A percentile compares a stretch with the other conserved stretches of the same genome.
Conservation (phyloP, 2,113 vertebrate genomes). For the Oreochromis spilurus region DNA sequence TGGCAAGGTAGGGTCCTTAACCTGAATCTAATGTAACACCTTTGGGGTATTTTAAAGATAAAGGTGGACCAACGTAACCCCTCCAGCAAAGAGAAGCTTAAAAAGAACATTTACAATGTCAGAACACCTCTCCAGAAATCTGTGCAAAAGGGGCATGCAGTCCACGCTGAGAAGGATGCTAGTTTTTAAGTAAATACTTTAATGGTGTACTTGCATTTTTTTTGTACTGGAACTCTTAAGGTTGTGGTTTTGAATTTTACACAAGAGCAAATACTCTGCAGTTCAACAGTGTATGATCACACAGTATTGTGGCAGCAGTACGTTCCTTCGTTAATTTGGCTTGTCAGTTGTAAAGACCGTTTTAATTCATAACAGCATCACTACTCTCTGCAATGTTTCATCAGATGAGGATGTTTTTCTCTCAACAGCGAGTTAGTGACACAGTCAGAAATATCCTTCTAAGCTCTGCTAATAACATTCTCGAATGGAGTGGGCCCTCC, state of each 20-base stretch:
- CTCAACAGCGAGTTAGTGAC: slow-evolving; percentile 34
- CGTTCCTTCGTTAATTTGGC: not conserved
- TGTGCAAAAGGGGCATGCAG: not conserved
- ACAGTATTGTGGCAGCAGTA: not conserved
- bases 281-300: not conserved
- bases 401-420: slow-evolving; percentile 27
- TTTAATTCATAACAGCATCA: not conserved
- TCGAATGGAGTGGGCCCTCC: slow-evolving; percentile 24
- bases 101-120: not conserved
- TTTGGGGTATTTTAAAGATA: not conserved
- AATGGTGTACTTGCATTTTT: not conserved
- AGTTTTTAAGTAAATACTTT: not conserved
- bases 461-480: slow-evolving; percentile 46
- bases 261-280: not conserved
- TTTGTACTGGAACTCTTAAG: not conserved
- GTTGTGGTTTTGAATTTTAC: not conserved
- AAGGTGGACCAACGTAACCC: not conserved
- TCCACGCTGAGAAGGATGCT: not conserved
- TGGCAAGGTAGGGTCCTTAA: not conserved
- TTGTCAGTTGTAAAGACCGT: not conserved
- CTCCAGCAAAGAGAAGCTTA: not conserved
- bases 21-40: not conserved
- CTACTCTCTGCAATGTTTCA: not conserved
- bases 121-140: not conserved
- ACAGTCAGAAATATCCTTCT: slow-evolving; percentile 47